Evolutionary conservation across 2,888 invertebrate genomes (phyloP), one percentile per base, ranked within the genome.

Genomic region (Drosophila borealis): DNA sequence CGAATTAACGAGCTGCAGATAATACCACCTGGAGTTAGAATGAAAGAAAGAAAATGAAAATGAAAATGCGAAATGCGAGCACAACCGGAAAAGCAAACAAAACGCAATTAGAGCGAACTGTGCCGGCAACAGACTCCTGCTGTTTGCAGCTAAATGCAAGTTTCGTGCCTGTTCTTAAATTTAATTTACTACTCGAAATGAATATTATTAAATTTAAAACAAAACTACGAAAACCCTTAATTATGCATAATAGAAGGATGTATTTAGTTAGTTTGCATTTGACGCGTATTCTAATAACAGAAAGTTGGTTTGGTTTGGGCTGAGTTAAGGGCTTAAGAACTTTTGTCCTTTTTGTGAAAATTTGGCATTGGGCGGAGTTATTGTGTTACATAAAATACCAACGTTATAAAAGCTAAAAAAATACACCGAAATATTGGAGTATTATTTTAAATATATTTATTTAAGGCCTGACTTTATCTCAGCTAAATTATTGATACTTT

Each of bases 1-100:
- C 62, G 64, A 45, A 69, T 76, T 76, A 76, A 78, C 74, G 61
- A 78, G 37, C 70, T 61, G 56, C 62, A 64, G 78, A 64, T 69
- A 74, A 62, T 65, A 48, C 79, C 70, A 75, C 75, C 75, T 75
- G 75, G 45, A 67, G 59, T 48, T 67, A 17, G 14, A 21, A 9
- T 13, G 14, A 50, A 4, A 60, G 17, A 37, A 49, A 55, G 19
- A 36, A 39, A 41, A 25, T 19, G 21, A 10, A 6, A 29, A 48
- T 42, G 11, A 6, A 6, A 29, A 48, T 42, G 11, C 37, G 49
- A 29, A 29, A 17, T 45, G 44, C 34, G 42, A 9, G 14, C 42
- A 48, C 37, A 50, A 33, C 14, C 44, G 55, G 65, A 57, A 50
- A 74, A 56, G 63, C 68, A 68, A 64, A 61, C 74, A 73, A 73